Base-by-base conservation (phyloP, 2,888 invertebrate species). In the Conus canariensis region DNA sequence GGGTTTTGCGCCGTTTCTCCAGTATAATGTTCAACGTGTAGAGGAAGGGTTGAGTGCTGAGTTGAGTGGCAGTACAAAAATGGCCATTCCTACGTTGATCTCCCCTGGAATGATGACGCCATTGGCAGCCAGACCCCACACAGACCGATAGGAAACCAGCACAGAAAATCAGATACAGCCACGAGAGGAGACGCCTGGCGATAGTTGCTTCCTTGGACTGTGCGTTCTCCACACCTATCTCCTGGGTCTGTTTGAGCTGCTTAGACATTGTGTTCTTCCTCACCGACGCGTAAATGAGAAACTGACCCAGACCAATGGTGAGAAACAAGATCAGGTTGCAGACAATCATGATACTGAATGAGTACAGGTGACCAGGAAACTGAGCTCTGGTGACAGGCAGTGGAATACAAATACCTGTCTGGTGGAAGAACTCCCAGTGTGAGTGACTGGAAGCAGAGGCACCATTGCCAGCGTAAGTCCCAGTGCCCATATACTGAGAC, bases 381-480 rank as follows among this genome's bases (percentile, higher is more conserved):
- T 74, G 16, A 16, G 59, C 25, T 60, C 45, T 74, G 56, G 88
- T 91, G 59, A 91, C 88, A 22, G 91, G 91, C 25, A 91, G 74
- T 1, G 91, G 91, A 14, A 91, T 85, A 19, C 91, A 88, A 1
- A 91, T 89, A n/a, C 88, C 90, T 82, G 88, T 90, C 30, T 91
- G 90, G 1, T 87, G 70, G 74, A 90, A 91, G 30, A 91, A 87
- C n/a, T 70, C 25, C 87, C 87, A 86, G 64, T 86, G 30, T 60
- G 86, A 5, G 82, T 58, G 56, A 19, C 14, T 19, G 82, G 58
- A 22, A 86, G 45, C 12, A 86, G 45, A 86, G 86, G 86, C 10
- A 86, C 45, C 1, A 9, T 3, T 19, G 87, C 74, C 12, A 87
- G 19, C 9, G 14, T 22, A 10, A 70, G 2, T 2, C 87, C 87